Base-by-base conservation (phyloP, 2,888 invertebrate genomes). In the Cheiracanthium punctorium region DNA sequence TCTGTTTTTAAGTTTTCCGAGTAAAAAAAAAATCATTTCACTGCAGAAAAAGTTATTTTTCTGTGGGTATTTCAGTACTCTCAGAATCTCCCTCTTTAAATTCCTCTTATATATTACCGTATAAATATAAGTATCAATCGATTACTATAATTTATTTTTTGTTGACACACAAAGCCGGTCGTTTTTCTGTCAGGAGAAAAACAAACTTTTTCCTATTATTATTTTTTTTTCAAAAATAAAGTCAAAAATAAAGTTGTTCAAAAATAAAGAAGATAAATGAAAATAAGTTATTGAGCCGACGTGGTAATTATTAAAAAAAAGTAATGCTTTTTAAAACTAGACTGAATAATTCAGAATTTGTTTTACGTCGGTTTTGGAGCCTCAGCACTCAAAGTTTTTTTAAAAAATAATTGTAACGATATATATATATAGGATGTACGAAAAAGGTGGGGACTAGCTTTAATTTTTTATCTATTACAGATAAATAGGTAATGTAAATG, bases 131-230 rank as follows among this genome's bases (percentile, higher is more conserved):
- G 48, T 14, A 14, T 48, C 48, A 48, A 48, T 48, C 48, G 48
- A 48, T 48, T 48, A 48, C 48, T 48, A 48, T 48, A 48, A 48
- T 48, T 48, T 48, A 48, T 48, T 48, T 48, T 48, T 48, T 48
- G 48, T 48, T 48, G 48, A 48, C 48, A 48, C 17, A 48, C 48
- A 48, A 48, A 48, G 48, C 48, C 48, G 48, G 10, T 48, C 48
- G 17, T 48, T 48, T 14, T 48, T 48, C 48, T 17, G 48, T 48
- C 48, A 48, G 17, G 17, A 17, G 48, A 48, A 48, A 48, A 48
- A n/a, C 48, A 48, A 17, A 48, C 48, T 37, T 37, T 48, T 48
- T 48, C 37, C 37, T 5, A 37, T 48, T 48, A 10, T 17, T 48
- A 17, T n/a, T n/a, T n/a, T n/a, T n/a, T n/a, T n/a, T n/a, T n/a